Base-by-base conservation (phyloP, 2,113 vertebrate genomes). In the Tachysurus vachellii region DNA sequence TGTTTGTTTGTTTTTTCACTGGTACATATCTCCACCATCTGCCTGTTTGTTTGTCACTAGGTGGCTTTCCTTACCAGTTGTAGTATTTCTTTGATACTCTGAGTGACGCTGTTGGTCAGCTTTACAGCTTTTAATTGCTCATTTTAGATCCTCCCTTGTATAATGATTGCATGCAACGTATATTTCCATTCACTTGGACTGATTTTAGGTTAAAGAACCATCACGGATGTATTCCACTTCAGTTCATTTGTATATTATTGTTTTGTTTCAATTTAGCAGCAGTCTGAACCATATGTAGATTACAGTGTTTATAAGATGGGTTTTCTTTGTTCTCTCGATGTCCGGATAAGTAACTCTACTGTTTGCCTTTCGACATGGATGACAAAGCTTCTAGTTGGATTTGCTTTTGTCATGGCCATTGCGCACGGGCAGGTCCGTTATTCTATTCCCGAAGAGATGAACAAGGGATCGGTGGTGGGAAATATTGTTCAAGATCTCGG, bases 31-130 rank as follows among this genome's bases (percentile, higher is more conserved):
- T 42, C 36, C 16, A 81, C 87, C 1, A 75, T 21, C 42, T 26
- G 57, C 42, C 42, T 75, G 62, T 26, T 50, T 85, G 8, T 44
- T 42, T 75, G 4, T 75, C 36, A 10, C 10, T 47, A 47, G 0
- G 91, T 87, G 7, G 91, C 91, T 71, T 57, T 70, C 56, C 19
- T 90, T 5, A 83, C 26, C 54, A 82, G 82, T 53, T 87, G 86
- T 66, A 86, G 89, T 82, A 81, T 66, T 90, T 56, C 8, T 82
- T 82, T 42, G 73, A 84, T 89, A 95, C 97, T 95, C 93, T 93
- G 86, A 91, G 97, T 93, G 96, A 94, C 97, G 96, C 97, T 97
- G 96, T 97, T 94, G 95, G 93, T 95, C 94, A 96, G 91, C 93
- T 90, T 87, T 89, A 70, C 85, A 19, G 89, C 79, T 88, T 86